Percentiles rank a stretch among this genome's conserved stretches.
Evolutionary conservation across 92 coral and sea anemone species (phyloP).

Genomic region (Anthopleura xanthogrammica): DNA sequence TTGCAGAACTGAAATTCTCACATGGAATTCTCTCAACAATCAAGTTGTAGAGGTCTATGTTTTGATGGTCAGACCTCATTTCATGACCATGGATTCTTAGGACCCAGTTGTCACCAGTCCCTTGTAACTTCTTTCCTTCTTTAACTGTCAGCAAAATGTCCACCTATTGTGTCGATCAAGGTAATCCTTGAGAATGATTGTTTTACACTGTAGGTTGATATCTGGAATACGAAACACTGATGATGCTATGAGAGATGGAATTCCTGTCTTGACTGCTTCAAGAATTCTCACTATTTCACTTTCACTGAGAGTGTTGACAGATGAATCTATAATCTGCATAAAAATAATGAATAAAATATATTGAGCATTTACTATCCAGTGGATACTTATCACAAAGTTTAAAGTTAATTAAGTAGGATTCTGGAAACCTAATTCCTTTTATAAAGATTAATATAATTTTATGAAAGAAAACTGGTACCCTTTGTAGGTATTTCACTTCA

Average conservation of each 20-base stretch:
- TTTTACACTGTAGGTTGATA: background rate
- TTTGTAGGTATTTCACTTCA: no score
- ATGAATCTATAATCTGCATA: background rate
- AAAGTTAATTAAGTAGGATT: no score
- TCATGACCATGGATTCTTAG: slow-evolving; percentile 45
- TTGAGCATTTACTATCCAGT: background rate
- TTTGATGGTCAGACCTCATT: slow-evolving; percentile 44
- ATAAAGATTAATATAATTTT: no score
- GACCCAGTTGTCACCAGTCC: slow-evolving; percentile 59
- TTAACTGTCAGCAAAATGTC: slow-evolving; percentile 50
- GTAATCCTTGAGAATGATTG: background rate
- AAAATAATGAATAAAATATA: no score
- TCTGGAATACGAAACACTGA: background rate
- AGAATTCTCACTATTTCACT: background rate
- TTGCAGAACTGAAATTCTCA: slow-evolving; percentile 8
- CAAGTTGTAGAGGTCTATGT: slow-evolving; percentile 15
- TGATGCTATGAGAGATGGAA: background rate
- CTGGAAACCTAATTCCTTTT: no score
- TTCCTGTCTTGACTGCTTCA: slow-evolving; percentile 1
- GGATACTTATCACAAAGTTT: background rate
- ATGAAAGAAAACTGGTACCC: no score
- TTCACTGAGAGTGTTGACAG: background rate
- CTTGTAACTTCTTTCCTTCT: slow-evolving; percentile 43
- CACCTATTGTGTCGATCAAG: slow-evolving; percentile 21
- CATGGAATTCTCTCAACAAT: slow-evolving; percentile 59